phyloP scores from a whole-genome alignment of 2,888 invertebrate species.

The Notocelia uddmanniana region DNA sequence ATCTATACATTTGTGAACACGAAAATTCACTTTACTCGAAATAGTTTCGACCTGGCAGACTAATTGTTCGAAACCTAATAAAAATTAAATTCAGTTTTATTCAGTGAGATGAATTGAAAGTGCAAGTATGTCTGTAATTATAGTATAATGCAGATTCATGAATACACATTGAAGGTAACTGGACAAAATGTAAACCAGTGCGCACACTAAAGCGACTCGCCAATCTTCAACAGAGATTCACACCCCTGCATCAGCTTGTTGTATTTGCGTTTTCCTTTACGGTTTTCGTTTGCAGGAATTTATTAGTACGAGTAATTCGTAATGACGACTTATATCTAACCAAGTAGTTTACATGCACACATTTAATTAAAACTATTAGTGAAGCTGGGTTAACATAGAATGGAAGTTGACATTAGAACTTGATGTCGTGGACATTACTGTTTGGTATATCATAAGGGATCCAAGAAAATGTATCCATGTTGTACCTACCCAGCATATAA shows the following conservation, averaged over 20 bases:
- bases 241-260: slow-evolving; percentile 74
- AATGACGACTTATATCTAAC: slow-evolving; percentile 48
- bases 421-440: slow-evolving; percentile 53
- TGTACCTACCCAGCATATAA: slow-evolving; percentile 48
- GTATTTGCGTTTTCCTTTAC: slow-evolving; percentile 82
- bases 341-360: slow-evolving; percentile 65
- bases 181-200: slow-evolving; percentile 84
- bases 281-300: slow-evolving; percentile 61
- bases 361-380: slow-evolving; percentile 53
- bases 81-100: too few species aligned
- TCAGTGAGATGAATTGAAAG: neutral
- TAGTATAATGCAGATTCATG: neutral
- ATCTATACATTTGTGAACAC: neutral
- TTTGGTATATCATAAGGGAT: slow-evolving; percentile 40
- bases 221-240: slow-evolving; percentile 54
- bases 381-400: slow-evolving; percentile 53
- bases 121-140: slow-evolving; percentile 1
- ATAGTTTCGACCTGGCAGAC: neutral
- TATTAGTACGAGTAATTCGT: slow-evolving; percentile 66
- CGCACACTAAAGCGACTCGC: slow-evolving; percentile 69
- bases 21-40: neutral
- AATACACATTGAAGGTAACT: slow-evolving; percentile 54
- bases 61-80: neutral
- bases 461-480: slow-evolving; percentile 53
- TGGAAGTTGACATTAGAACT: slow-evolving; percentile 52